Conservation (phyloP, 2,888 invertebrate species). For the Clusia tigrina region DNA sequence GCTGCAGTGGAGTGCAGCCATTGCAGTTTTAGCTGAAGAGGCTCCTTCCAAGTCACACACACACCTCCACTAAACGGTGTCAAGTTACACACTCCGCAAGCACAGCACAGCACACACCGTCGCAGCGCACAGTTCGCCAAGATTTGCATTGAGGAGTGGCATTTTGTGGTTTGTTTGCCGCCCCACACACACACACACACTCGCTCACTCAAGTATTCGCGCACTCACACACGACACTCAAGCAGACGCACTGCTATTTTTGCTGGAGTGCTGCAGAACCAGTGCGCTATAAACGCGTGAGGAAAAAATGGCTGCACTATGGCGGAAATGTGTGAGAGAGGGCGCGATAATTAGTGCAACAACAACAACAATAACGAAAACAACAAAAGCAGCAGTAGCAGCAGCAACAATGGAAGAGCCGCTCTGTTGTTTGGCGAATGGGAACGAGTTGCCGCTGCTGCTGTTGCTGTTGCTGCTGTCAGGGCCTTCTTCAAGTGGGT, state of each 20-base stretch:
- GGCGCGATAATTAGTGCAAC: constrained; percentile 38
- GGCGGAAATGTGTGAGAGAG: constrained; percentile 55
- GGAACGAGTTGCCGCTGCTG: neutral
- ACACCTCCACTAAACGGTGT: constrained; percentile 21
- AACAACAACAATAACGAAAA: constrained; percentile 20
- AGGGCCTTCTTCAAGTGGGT: neutral
- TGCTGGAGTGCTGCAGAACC: too few relatives aligned
- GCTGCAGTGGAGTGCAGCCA: constrained; percentile 5
- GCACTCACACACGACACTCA: too few relatives aligned
- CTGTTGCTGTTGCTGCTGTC: neutral
- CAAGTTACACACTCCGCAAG: constrained; percentile 21
- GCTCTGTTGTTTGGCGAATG: constrained; percentile 2
- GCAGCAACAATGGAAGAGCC: too few relatives aligned
- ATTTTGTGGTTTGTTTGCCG: neutral
- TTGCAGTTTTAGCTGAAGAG: constrained; percentile 8
- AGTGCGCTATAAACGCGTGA: constrained; percentile 36
- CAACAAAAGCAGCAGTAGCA: too few relatives aligned
- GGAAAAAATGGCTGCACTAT: constrained; percentile 54
- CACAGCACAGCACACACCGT: constrained; percentile 38
- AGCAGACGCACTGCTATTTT: constrained; percentile 26
- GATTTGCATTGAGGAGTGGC: constrained; percentile 3
- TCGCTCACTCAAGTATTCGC: too few relatives aligned
- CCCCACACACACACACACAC: too few relatives aligned
- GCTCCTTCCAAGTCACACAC: neutral
- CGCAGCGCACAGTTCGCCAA: constrained; percentile 16